Evolutionary conservation across 2,888 invertebrate species (phyloP).

Genomic region (Coecobrya sp.): DNA sequence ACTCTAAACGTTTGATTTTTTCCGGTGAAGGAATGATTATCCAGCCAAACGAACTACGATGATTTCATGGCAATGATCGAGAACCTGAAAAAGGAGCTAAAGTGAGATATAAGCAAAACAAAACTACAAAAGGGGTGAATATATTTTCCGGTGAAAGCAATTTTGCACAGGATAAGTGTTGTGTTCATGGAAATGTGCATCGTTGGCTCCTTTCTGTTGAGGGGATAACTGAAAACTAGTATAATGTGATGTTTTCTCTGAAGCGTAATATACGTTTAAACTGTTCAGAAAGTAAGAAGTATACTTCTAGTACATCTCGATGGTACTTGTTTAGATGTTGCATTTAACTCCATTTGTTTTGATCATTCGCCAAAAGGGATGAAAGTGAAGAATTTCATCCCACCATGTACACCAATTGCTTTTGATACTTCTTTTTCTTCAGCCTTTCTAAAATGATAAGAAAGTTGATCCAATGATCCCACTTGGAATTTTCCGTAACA

Average conservation of each 20-base stretch:
- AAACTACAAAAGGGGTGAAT: not conserved
- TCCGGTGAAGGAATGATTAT: not conserved
- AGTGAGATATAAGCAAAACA: not conserved
- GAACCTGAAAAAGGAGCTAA: not conserved
- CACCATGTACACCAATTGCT: not conserved
- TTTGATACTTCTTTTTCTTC: not conserved
- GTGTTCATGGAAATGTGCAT: too few relatives aligned
- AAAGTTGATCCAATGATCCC: slow-evolving; percentile 36
- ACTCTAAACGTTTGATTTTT: not conserved
- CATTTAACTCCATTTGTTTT: slow-evolving; percentile 15
- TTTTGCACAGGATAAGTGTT: not conserved
- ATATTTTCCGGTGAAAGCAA: not conserved
- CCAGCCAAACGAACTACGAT: not conserved
- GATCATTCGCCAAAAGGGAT: slow-evolving; percentile 16
- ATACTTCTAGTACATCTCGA: too few relatives aligned
- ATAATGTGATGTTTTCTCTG: not conserved
- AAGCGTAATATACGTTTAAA: not conserved
- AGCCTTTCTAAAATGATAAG: not conserved
- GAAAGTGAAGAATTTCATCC: not conserved
- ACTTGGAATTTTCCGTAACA: slow-evolving; percentile 15
- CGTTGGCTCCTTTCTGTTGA: too few relatives aligned
- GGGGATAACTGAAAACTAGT: too few relatives aligned
- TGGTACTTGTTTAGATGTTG: too few relatives aligned
- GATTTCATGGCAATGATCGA: not conserved
- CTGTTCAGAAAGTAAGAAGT: too few relatives aligned